These are phyloP conservation scores for Calephelis perditalis DNA, from an alignment of 2,888 invertebrate genomes.

Conservation along the genomic window DNA sequence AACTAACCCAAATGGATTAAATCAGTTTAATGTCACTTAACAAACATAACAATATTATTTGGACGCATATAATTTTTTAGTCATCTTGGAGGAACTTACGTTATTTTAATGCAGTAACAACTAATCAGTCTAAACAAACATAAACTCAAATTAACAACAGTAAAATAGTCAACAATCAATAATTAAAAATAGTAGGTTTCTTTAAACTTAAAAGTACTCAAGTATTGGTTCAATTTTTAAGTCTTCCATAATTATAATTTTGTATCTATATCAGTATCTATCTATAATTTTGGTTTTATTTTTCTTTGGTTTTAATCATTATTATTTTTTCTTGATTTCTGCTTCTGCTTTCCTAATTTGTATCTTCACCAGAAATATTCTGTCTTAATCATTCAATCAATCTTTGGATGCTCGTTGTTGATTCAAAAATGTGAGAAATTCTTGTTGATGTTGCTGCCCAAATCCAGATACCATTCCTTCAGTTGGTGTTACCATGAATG, in stretches of 20 bases:
- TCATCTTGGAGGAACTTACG: too few species aligned
- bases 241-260: not conserved
- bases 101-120: too few species aligned
- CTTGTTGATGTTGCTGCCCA: not conserved
- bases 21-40: not conserved
- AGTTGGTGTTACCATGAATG: not conserved
- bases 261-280: not conserved
- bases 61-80: too few species aligned
- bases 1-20: not conserved
- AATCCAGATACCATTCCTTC: not conserved
- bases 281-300: not conserved
- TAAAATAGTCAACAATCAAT: too few species aligned
- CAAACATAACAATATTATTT: not conserved
- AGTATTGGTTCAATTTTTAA: not conserved
- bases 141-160: too few species aligned
- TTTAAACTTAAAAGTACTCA: not conserved
- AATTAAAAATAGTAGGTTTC: not conserved
- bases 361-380: not conserved
- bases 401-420: not conserved
- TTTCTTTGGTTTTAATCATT: slow-evolving; percentile 3
- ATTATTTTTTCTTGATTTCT: slow-evolving; percentile 1
- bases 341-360: not conserved
- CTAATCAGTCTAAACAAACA: too few species aligned
- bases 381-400: not conserved
- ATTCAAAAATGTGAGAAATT: not conserved